phyloP scores from a whole-genome alignment of 2,797 vertebrate genomes.

The Lagorchestes hirsutus region DNA sequence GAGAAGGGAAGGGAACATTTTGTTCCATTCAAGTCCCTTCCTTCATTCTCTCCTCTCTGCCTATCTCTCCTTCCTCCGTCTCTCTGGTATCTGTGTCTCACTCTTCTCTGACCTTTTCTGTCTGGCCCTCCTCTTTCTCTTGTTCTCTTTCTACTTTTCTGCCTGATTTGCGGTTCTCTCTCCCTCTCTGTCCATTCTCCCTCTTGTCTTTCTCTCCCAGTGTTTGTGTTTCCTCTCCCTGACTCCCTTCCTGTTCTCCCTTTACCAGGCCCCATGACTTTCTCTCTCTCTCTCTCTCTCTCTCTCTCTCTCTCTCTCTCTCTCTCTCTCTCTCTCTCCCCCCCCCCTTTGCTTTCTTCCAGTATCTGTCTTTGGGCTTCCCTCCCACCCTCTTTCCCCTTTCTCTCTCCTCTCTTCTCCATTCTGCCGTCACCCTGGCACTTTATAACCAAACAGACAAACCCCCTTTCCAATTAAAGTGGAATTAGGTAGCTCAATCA shows the following conservation, averaged over 20 bases:
- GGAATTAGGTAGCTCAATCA: constrained; percentile 91
- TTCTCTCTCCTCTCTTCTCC: constrained; percentile 68
- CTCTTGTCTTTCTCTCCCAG: neutral
- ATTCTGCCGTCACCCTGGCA: constrained; percentile 82
- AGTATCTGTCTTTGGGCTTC: neutral
- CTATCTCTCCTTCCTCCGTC: neutral
- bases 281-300: neutral
- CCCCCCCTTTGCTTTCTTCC: neutral
- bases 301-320: neutral
- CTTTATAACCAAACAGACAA: constrained; percentile 86
- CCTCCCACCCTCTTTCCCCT: constrained; percentile 58
- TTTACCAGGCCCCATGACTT: neutral
- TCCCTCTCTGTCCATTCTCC: neutral
- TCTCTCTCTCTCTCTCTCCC: neutral
- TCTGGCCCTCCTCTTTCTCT: neutral
- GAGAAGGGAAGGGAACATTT: neutral
- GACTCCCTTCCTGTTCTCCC: neutral
- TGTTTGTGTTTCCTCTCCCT: neutral
- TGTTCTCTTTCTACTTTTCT: neutral
- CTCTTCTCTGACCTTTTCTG: neutral
- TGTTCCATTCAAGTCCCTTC: neutral
- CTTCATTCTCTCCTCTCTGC: neutral
- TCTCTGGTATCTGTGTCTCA: neutral
- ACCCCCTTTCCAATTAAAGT: constrained; percentile 91
- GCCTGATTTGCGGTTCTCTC: neutral